Conservation (phyloP, 1,140 invertebrate genomes). For the Stegodyphus mimosarum region DNA sequence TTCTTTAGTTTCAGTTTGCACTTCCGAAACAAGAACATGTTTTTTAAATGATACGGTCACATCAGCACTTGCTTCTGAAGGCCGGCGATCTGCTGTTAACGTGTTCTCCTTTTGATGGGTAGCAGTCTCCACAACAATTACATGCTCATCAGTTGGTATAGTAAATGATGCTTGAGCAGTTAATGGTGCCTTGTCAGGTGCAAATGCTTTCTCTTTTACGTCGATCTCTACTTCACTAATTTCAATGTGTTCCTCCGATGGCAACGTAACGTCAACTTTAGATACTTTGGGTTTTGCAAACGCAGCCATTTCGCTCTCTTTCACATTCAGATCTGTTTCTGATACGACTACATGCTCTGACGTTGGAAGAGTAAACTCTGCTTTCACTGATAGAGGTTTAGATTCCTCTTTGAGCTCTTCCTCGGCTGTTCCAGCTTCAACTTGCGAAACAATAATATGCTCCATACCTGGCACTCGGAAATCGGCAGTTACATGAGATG, state of each 20-base stretch:
- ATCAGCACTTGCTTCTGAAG: conserved; percentile 69
- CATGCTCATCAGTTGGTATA: conserved; percentile 52
- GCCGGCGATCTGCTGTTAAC: conserved; percentile 62
- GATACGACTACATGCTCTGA: conserved; percentile 57
- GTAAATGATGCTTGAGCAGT: conserved; percentile 31
- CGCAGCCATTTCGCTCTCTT: conserved; percentile 51
- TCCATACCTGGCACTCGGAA: conserved; percentile 51
- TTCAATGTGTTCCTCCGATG: conserved; percentile 40
- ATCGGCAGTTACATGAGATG: conserved; percentile 56
- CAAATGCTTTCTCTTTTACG: conserved; percentile 62
- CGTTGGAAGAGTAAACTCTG: conserved; percentile 52
- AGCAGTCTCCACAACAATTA: conserved; percentile 43
- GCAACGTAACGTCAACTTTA: conserved; percentile 32
- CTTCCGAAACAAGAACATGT: conserved; percentile 46
- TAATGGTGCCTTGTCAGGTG: conserved; percentile 47
- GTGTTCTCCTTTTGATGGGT: conserved; percentile 36
- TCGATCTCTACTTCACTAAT: conserved; percentile 43
- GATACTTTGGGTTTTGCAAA: conserved; percentile 46
- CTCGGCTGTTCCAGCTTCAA: conserved; percentile 46
- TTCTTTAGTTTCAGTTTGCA: conserved; percentile 59
- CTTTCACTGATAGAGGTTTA: conserved; percentile 36
- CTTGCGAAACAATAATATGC: conserved; percentile 61
- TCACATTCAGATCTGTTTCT: conserved; percentile 32
- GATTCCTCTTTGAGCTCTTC: conserved; percentile 39
- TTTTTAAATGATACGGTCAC: conserved; percentile 63